Evolutionary conservation across 1,140 invertebrate species (phyloP).

Genomic region (Trichonephila clavata): DNA sequence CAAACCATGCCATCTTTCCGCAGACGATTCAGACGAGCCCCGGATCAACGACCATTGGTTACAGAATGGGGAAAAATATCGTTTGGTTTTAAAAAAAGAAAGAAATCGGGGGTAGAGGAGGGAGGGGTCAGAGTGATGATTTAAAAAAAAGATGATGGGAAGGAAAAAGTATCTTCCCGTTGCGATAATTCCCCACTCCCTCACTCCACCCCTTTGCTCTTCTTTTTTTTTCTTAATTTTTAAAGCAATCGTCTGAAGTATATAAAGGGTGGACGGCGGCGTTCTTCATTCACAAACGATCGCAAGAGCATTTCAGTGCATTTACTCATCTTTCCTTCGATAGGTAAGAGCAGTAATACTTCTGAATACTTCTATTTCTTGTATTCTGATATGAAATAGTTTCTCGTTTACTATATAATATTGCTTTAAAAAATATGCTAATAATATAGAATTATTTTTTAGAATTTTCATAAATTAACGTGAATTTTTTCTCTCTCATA

Average conservation of each 20-base stretch:
- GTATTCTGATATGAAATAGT: too few relatives aligned
- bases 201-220: neutral
- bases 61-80: constrained; percentile 7
- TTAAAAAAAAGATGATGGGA: constrained; percentile 32
- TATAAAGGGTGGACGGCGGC: neutral
- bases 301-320: neutral
- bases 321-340: neutral
- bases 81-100: neutral
- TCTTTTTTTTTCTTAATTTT: constrained; percentile 5
- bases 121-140: neutral
- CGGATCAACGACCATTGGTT: constrained; percentile 51
- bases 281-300: neutral
- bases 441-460: too few relatives aligned
- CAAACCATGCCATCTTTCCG: constrained; percentile 47
- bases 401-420: too few relatives aligned
- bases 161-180: constrained; percentile 37
- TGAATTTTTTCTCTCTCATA: too few relatives aligned
- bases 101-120: neutral
- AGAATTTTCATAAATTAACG: too few relatives aligned
- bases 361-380: neutral
- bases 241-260: constrained; percentile 9
- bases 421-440: too few relatives aligned
- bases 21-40: constrained; percentile 21
- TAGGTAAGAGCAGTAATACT: neutral
- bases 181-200: neutral